A percentile compares a stretch with the other conserved stretches of the same genome.
phyloP scores from a whole-genome alignment of 2,113 vertebrate species.

The Nibea coibor region DNA sequence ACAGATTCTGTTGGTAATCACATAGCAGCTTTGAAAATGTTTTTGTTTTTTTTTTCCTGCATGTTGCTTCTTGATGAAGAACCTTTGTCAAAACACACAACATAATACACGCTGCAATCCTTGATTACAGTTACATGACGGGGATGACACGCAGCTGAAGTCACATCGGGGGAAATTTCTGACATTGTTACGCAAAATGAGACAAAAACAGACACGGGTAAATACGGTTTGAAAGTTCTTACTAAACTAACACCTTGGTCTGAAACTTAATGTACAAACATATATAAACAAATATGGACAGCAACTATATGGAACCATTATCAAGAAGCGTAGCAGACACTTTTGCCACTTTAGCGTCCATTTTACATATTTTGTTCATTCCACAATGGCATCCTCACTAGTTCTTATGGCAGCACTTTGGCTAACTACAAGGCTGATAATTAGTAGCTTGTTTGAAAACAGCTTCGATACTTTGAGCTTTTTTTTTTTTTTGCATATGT shows the following conservation, averaged over 20 bases:
- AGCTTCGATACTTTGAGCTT: neutral
- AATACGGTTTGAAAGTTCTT: no score
- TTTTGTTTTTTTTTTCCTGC: neutral
- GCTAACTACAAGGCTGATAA: neutral
- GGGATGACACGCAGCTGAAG: neutral
- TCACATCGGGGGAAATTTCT: neutral
- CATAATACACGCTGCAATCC: neutral
- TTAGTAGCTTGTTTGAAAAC: neutral
- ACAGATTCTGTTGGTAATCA: slow-evolving; percentile 16
- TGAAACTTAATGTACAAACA: no score
- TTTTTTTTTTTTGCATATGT: neutral
- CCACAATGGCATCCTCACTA: neutral
- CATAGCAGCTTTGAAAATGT: neutral
- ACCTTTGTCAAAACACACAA: neutral
- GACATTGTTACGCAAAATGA: neutral
- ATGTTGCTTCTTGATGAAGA: neutral
- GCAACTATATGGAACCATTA: no score
- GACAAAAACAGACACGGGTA: no score
- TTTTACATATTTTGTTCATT: neutral
- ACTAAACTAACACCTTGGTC: no score
- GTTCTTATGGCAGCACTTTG: neutral
- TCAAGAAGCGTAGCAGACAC: no score
- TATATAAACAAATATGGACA: no score
- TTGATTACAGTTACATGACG: neutral
- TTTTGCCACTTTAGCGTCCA: no score